Evolutionary conservation across 1,140 invertebrate genomes (phyloP), one percentile per base, ranked within the genome.

Genomic region (Diploscapter pachys): DNA sequence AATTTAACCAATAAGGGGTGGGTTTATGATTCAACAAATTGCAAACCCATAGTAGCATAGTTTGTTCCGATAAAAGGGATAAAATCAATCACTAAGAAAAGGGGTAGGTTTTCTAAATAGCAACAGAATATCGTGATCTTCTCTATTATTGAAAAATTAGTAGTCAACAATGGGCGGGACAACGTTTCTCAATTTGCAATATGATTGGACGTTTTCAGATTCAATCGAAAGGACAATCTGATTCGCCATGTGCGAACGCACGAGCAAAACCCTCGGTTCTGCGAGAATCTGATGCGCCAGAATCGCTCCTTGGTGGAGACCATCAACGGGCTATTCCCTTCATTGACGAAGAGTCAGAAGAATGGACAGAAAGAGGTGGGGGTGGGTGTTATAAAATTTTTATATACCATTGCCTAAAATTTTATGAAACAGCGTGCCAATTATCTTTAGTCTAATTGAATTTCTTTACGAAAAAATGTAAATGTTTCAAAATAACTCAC

Each of bases 141-240:
- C 62, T 6, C 62, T 6, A 6, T 5, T 48, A 63, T 48, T 59
- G 57, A 13, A 59, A 59, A 59, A 31, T 31, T 31, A 31, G 9
- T 9, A 59, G 13, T 59, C 13, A 59, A 9, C 9, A 9, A 65
- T 11, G 62, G 2, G 48, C 8, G 48, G 51, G 0, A 63, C 62
- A n/a, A 50, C 51, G 2, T 63, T 63, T 63, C 5, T 8, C 51
- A 63, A 2, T 63, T 63, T 3, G 2, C 5, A 49, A 6, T 52
- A 11, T 52, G 54, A 65, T n/a, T 65, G 6, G 50, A 71, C 49
- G 49, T 64, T 74, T 74, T 0, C 56, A 74, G 73, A 55, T 74
- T 74, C 73, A 74, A 74, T 54, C 13, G 73, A 55, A 74, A 74
- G 51, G 73, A 74, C 59, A 74, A 74, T 52, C 66, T 74, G 8